Percentiles rank a stretch among this genome's conserved stretches.
Evolutionary conservation across 2,888 invertebrate species (phyloP).

Genomic region (Rhimphoctona megacephalus): DNA sequence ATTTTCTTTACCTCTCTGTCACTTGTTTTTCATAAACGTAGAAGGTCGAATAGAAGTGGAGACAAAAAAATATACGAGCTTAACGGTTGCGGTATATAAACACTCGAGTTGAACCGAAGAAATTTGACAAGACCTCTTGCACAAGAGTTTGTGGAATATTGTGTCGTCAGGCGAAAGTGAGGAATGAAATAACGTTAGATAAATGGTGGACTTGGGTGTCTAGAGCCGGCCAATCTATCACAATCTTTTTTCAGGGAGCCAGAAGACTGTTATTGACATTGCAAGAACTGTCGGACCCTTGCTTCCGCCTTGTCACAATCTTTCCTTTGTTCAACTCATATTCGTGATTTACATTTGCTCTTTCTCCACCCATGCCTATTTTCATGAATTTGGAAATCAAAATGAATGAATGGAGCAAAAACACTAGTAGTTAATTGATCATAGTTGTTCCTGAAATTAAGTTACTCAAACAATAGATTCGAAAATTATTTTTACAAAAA

Average conservation of each 20-base stretch:
- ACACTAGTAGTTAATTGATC: neutral
- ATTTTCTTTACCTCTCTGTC: neutral
- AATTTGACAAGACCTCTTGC: conserved; percentile 53
- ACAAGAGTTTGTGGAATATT: neutral
- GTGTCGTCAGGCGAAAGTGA: conserved; percentile 76
- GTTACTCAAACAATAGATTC: neutral
- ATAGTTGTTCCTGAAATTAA: neutral
- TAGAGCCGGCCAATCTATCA: conserved; percentile 83
- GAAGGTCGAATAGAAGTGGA: neutral
- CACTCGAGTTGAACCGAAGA: conserved; percentile 78
- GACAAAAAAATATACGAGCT: conserved; percentile 21
- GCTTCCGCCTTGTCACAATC: conserved; percentile 49
- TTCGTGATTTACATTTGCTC: conserved; percentile 16
- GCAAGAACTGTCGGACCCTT: conserved; percentile 81
- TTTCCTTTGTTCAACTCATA: conserved; percentile 38
- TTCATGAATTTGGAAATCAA: neutral
- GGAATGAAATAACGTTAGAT: conserved; percentile 82
- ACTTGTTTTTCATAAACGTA: neutral
- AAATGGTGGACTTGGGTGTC: conserved; percentile 82
- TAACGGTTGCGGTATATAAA: conserved; percentile 77
- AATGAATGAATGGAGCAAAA: neutral
- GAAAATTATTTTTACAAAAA: neutral
- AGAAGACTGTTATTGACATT: conserved; percentile 83
- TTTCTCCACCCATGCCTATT: conserved; percentile 20
- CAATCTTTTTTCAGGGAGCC: conserved; percentile 48